A percentile compares a stretch with the other conserved stretches of the same genome.
Evolutionary conservation across 2,888 invertebrate species (phyloP).

Genomic region (Parochlus steinenii): DNA sequence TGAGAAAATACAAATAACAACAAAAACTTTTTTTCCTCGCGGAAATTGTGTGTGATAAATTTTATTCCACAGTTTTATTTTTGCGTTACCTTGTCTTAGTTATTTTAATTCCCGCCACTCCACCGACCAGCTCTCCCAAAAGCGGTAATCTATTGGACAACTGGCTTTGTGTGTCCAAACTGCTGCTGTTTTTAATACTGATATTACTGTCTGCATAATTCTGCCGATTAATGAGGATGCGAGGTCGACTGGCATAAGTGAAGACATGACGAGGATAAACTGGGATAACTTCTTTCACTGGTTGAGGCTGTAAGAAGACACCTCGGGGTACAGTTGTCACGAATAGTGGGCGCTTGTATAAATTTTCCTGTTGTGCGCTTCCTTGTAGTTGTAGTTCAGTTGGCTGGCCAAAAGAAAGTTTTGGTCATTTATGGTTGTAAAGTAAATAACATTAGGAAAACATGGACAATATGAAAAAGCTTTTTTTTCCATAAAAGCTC

Average conservation of each 20-base stretch:
- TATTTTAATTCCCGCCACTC: conserved; percentile 11
- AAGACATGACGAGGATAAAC: conserved; percentile 36
- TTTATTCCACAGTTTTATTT: too few species aligned
- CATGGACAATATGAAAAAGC: not conserved
- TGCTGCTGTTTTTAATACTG: conserved; percentile 6
- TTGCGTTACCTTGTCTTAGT: conserved; percentile 13
- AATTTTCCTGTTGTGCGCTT: conserved; percentile 3
- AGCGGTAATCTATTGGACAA: conserved; percentile 3
- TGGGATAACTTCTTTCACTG: conserved; percentile 45
- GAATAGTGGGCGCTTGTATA: conserved; percentile 41
- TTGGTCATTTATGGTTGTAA: not conserved
- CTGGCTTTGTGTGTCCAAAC: conserved; percentile 4
- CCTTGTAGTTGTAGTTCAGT: too few species aligned
- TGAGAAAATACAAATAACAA: too few species aligned
- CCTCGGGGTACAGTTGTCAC: conserved; percentile 68
- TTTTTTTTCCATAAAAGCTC: too few species aligned
- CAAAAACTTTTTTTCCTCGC: too few species aligned
- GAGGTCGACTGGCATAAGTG: conserved; percentile 47
- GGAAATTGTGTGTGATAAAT: not conserved
- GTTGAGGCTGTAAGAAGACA: conserved; percentile 50
- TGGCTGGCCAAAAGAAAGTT: not conserved
- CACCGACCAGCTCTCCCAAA: conserved; percentile 7
- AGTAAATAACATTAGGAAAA: not conserved
- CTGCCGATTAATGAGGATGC: conserved; percentile 17
- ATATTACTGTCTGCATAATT: not conserved